Evolutionary conservation across 2,888 invertebrate species (phyloP).

Genomic region (Tetragonula carbonaria): DNA sequence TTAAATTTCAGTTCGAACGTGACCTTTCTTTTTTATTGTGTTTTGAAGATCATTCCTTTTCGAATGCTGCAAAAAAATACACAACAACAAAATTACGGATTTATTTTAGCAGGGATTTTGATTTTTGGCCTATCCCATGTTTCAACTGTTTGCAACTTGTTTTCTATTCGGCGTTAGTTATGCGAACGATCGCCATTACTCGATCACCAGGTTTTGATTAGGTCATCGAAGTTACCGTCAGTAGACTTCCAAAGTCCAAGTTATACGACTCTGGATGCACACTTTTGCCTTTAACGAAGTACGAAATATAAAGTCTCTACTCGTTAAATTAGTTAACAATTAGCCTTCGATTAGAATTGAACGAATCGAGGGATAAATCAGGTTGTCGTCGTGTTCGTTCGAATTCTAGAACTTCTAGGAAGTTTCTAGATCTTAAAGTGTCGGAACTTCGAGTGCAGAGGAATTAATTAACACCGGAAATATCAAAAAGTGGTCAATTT

Average conservation of each 20-base stretch:
- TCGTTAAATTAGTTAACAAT: background rate
- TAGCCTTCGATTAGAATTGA: background rate
- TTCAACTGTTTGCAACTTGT: background rate
- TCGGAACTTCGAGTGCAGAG: slow-evolving; percentile 1
- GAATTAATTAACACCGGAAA: background rate
- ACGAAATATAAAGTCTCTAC: background rate
- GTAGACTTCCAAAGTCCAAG: background rate
- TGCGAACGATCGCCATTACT: background rate
- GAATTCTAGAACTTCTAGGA: too few species aligned
- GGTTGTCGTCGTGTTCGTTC: background rate
- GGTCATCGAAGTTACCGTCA: background rate
- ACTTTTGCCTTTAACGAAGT: too few species aligned
- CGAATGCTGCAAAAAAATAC: too few species aligned
- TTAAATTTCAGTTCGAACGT: too few species aligned
- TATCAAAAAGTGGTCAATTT: too few species aligned
- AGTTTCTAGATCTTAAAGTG: too few species aligned
- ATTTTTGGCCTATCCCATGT: background rate
- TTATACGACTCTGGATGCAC: background rate
- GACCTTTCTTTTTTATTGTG: too few species aligned
- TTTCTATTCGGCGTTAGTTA: background rate
- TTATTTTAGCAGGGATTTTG: too few species aligned
- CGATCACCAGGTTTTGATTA: background rate
- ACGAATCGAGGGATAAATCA: background rate
- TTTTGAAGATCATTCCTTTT: too few species aligned
- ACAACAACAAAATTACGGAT: too few species aligned